Conservation (phyloP, 2,113 vertebrate species). For the Sturnus vulgaris region DNA sequence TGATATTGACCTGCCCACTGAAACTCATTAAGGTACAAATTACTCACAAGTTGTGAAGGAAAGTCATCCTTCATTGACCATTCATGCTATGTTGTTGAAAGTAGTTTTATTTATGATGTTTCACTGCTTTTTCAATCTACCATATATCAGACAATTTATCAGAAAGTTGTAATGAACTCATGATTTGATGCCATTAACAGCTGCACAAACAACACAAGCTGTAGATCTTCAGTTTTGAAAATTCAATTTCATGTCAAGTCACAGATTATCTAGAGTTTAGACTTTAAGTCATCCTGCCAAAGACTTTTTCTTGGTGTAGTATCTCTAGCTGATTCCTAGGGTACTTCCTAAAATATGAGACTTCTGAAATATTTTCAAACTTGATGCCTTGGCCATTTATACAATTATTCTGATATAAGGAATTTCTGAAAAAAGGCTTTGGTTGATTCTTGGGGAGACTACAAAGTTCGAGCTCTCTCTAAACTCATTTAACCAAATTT, state of each 20-base stretch:
- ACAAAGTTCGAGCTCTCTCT: not conserved
- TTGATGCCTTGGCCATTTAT: not conserved
- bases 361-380: not conserved
- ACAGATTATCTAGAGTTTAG: not conserved
- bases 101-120: slow-evolving; percentile 1
- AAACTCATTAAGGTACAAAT: not conserved
- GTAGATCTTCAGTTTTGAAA: not conserved
- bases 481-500: not conserved
- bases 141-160: not conserved
- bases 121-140: not conserved
- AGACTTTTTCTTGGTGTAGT: not conserved
- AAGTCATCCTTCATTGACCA: not conserved
- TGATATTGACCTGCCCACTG: not conserved
- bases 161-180: not conserved
- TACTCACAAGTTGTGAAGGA: not conserved
- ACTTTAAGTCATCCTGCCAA: not conserved
- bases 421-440: not conserved
- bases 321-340: not conserved
- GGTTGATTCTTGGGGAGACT: not conserved
- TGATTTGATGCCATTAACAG: not conserved
- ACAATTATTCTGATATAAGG: not conserved
- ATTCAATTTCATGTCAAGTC: not conserved
- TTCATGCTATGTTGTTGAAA: not conserved
- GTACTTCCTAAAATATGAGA: not conserved
- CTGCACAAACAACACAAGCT: not conserved